phyloP scores from a whole-genome alignment of 2,797 vertebrate genomes.

The Alca torda region DNA sequence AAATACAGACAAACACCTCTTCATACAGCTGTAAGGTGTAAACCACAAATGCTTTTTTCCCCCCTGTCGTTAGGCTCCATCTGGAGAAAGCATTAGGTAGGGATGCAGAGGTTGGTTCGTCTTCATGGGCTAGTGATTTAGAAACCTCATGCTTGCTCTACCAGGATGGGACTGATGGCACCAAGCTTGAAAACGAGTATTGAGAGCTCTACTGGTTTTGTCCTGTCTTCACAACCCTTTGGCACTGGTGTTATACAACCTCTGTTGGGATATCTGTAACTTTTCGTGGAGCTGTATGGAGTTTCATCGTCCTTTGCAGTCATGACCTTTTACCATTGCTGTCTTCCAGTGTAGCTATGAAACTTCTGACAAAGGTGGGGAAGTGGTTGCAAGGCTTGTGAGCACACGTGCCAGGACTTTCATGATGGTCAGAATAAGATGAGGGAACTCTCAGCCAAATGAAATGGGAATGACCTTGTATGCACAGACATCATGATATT shows the following conservation, averaged over 20 bases:
- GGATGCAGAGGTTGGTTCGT: not conserved
- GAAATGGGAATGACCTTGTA: not conserved
- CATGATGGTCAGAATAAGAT: accelerated
- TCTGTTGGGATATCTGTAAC: not conserved
- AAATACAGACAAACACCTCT: not conserved
- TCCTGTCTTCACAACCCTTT: not conserved
- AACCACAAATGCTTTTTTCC: not conserved
- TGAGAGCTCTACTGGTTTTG: not conserved
- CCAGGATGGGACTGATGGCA: not conserved
- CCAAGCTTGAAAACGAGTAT: not conserved
- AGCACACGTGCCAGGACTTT: not conserved
- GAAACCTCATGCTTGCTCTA: not conserved
- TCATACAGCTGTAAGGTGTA: not conserved
- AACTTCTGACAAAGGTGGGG: not conserved
- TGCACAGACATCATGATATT: not conserved
- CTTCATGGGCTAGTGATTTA: not conserved
- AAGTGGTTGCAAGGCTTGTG: not conserved
- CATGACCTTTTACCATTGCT: not conserved
- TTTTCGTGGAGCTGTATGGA: not conserved
- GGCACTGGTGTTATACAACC: not conserved
- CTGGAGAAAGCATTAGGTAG: not conserved
- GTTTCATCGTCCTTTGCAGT: not conserved
- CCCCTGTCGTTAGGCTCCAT: not conserved
- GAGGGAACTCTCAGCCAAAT: not conserved
- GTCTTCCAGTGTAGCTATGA: not conserved